Conservation (phyloP, 2,888 invertebrate genomes). For the Himalopsyche kuldschensis region DNA sequence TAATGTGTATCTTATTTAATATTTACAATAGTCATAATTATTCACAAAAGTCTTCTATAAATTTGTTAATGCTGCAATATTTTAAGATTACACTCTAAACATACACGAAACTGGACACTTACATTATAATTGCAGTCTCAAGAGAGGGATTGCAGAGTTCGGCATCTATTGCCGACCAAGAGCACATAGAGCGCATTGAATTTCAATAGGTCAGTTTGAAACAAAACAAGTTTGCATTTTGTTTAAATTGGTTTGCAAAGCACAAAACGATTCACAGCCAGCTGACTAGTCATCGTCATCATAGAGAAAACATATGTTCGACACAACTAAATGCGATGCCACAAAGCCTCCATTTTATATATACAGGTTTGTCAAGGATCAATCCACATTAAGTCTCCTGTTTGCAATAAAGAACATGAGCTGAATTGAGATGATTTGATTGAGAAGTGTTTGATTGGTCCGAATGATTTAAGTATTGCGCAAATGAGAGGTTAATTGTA, state of each 20-base stretch:
- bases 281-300: not conserved
- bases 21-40: not conserved
- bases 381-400: not conserved
- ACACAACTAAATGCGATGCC: not conserved
- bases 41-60: slow-evolving; percentile 1
- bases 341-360: not conserved
- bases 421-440: not conserved
- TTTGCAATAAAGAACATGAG: not conserved
- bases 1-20: not conserved
- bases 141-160: not conserved
- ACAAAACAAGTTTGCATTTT: not conserved
- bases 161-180: not conserved
- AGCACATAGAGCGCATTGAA: not conserved
- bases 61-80: not conserved
- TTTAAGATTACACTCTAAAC: not conserved
- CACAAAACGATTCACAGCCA: not conserved
- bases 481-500: not conserved
- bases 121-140: not conserved
- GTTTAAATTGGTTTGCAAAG: not conserved
- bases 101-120: not conserved
- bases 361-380: not conserved
- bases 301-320: not conserved
- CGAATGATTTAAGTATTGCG: not conserved
- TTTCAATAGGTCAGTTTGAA: not conserved
- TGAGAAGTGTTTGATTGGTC: too few relatives aligned